phyloP scores from a whole-genome alignment of 2,113 vertebrate species.

The Macquaria ambigua region DNA sequence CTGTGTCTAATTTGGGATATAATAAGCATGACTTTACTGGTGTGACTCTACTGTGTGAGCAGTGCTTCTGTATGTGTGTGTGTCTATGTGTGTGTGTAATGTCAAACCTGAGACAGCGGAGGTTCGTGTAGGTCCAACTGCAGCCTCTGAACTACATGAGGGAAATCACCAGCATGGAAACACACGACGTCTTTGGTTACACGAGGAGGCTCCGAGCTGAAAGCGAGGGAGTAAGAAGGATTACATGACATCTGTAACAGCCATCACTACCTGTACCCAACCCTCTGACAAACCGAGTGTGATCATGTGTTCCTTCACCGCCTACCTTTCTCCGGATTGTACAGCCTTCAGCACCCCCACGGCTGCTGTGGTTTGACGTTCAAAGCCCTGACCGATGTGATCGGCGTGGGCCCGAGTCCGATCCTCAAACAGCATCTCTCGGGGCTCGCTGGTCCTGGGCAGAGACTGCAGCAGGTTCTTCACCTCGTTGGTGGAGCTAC shows the following conservation, averaged over 20 bases:
- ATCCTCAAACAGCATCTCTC: constrained; percentile 98
- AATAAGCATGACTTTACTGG: not conserved
- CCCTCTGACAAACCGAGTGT: not conserved
- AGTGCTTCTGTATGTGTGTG: not conserved
- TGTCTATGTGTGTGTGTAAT: constrained; percentile 16
- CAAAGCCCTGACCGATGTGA: constrained; percentile 98
- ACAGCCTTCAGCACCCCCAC: constrained; percentile 97
- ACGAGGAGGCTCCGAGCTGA: constrained; percentile 92
- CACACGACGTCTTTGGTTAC: constrained; percentile 99
- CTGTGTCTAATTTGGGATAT: constrained; percentile 10
- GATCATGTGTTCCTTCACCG: not conserved
- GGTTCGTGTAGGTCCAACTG: constrained; percentile 97
- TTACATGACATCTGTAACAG: constrained; percentile 7
- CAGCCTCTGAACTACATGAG: constrained; percentile 94
- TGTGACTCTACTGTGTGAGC: not conserved
- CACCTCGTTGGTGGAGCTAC: constrained; percentile 98
- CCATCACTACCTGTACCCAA: not conserved
- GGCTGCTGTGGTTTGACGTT: constrained; percentile 95
- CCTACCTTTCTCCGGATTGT: constrained; percentile 90
- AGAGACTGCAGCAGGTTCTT: constrained; percentile 99
- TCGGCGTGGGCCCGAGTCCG: constrained; percentile 96
- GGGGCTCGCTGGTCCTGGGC: constrained; percentile 96
- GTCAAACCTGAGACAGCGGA: constrained; percentile 93
- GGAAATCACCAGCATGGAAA: constrained; percentile 97
- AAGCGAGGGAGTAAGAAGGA: not conserved